phyloP scores from a whole-genome alignment of 2,888 invertebrate species.

The Bellardia pandia region DNA sequence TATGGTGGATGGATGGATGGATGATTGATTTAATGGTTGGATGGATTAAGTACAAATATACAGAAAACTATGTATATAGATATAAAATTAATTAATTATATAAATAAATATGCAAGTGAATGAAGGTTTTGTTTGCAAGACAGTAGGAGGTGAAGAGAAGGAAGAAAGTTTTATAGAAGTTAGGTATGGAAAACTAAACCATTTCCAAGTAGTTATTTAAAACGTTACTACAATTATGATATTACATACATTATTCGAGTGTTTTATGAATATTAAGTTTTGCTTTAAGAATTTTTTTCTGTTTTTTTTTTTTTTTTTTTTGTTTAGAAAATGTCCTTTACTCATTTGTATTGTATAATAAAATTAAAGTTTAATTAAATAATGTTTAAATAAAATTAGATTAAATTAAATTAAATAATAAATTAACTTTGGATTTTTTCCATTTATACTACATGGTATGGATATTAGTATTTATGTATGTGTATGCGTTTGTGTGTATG shows the following conservation, averaged over 20 bases:
- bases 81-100: constrained; percentile 18
- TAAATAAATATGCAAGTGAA: constrained; percentile 22
- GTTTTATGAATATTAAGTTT: constrained; percentile 27
- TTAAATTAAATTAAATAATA: constrained; percentile 63
- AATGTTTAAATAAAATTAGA: constrained; percentile 58
- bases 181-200: constrained; percentile 34
- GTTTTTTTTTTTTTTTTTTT: constrained; percentile 1
- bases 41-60: constrained; percentile 63
- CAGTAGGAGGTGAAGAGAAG: background rate
- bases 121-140: background rate
- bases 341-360: background rate
- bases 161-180: constrained; percentile 26
- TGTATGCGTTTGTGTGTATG: too few species aligned
- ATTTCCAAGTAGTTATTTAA: constrained; percentile 51
- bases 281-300: background rate
- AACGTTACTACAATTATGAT: constrained; percentile 35
- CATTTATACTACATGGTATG: constrained; percentile 72
- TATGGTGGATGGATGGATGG: constrained; percentile 10
- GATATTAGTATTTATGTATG: constrained; percentile 61
- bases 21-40: too few species aligned
- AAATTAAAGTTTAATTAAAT: constrained; percentile 33
- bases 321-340: constrained; percentile 1
- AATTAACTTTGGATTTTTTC: constrained; percentile 73
- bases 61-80: background rate
- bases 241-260: constrained; percentile 55